Evolutionary conservation across 2,797 vertebrate genomes (phyloP), one percentile per base, ranked within the genome.

Genomic region (Eurystomus glaucurus): DNA sequence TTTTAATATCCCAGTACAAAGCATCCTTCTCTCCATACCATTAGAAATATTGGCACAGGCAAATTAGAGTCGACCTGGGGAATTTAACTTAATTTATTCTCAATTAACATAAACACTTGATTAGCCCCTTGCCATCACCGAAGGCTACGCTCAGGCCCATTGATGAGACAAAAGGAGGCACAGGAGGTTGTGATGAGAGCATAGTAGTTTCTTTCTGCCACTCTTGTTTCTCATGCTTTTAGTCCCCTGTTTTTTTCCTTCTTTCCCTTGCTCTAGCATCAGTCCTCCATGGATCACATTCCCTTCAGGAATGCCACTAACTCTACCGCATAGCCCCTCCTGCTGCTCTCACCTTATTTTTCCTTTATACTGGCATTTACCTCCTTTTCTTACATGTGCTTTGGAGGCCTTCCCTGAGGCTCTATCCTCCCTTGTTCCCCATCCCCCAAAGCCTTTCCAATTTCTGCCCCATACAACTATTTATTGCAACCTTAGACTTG

Each of bases 51-150:
- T 62, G 39, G 35, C 37, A 17, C 10, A 57, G 14, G 22, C 8
- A 19, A 62, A 83, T 74, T 3, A 83, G 6, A 55, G 13, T 55
- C 0, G 0, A 7, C 18, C 29, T 41, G 25, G 26, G 21, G 16
- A 57, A 41, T 41, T 83, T 28, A 33, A 39, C 23, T 81, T 66
- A 71, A 50, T 77, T 82, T 77, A 55, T 16, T 60, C 28, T 39
- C 23, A 66, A 14, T 72, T 72, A 72, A 31, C n/a, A 61, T 65
- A 62, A 90, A 62, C 3, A 23, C 39, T 84, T 62, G 17, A 39
- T 79, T 55, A 51, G 2, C 17, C 15, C 9, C 17, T 61, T 50
- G 41, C 45, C 31, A 60, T 70, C 1, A 0, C 6, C 0, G 0
- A 23, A 82, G 39, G 41, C 35, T 61, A 20, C 3, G 2, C 33